Evolutionary conservation across 2,113 vertebrate species (phyloP).

Genomic region (Cephalopterus ornatus): DNA sequence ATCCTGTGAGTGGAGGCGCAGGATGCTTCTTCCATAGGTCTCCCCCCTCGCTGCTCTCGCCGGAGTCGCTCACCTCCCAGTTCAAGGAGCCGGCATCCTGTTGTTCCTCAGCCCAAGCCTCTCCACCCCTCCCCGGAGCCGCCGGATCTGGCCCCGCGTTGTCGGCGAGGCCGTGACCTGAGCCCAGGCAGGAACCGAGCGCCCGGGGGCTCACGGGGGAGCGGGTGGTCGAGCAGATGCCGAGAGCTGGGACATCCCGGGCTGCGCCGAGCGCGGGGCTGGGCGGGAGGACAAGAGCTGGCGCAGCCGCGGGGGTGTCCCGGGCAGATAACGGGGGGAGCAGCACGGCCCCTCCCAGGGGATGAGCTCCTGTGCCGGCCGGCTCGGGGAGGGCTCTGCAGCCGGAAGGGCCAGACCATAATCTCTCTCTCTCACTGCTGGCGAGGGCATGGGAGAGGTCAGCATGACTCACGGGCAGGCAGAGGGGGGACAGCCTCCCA

Average conservation of each 20-base stretch:
- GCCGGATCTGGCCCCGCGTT: background rate
- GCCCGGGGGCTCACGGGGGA: background rate
- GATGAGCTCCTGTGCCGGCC: background rate
- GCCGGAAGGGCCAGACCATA: conserved; percentile 45
- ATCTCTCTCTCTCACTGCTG: background rate
- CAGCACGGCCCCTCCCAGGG: conserved; percentile 35
- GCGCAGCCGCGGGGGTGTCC: background rate
- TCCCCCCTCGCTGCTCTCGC: background rate
- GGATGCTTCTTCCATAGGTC: background rate
- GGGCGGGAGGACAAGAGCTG: background rate
- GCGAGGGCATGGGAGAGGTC: conserved; percentile 71
- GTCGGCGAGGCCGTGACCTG: background rate
- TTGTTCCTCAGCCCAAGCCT: background rate
- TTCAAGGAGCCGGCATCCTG: background rate
- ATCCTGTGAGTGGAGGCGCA: accelerated
- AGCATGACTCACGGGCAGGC: conserved; percentile 32
- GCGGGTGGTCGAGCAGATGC: accelerated
- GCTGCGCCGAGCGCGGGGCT: accelerated
- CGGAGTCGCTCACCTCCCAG: background rate
- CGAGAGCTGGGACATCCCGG: accelerated
- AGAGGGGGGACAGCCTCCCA: background rate
- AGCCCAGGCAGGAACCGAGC: background rate
- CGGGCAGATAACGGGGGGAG: background rate
- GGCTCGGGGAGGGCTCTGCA: conserved; percentile 8
- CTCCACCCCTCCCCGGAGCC: background rate